Evolutionary conservation across 1,140 invertebrate genomes (phyloP).

Genomic region (Drosophila virilis): DNA sequence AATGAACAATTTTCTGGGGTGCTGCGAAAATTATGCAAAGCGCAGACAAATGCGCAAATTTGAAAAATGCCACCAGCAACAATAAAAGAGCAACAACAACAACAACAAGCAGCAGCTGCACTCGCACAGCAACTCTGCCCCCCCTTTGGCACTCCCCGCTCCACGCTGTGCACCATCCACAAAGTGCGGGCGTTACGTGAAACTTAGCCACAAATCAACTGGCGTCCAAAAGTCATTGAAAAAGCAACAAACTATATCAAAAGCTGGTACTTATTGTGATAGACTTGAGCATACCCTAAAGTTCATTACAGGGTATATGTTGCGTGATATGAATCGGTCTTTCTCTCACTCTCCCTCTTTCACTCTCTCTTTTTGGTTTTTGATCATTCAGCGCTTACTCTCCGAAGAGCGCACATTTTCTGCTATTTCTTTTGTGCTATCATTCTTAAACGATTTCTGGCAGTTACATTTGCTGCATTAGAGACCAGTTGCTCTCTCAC

Average conservation of each 20-base stretch:
- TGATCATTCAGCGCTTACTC: not conserved
- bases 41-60: slow-evolving; percentile 81
- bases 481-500: not conserved
- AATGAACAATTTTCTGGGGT: slow-evolving; percentile 41
- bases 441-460: no score
- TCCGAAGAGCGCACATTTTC: not conserved
- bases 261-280: not conserved
- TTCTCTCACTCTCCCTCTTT: not conserved
- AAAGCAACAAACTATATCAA: slow-evolving; percentile 9
- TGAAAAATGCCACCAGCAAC: slow-evolving; percentile 73
- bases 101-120: slow-evolving; percentile 54
- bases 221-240: slow-evolving; percentile 38
- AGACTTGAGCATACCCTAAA: slow-evolving; percentile 8
- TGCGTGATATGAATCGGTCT: not conserved
- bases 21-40: slow-evolving; percentile 73
- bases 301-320: no score
- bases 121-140: slow-evolving; percentile 5
- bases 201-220: slow-evolving; percentile 19
- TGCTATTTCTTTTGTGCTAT: not conserved
- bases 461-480: no score
- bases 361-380: not conserved
- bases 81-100: slow-evolving; percentile 38
- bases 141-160: not conserved
- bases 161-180: not conserved
- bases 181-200: slow-evolving; percentile 37